Evolutionary conservation across 64 coral and sea anemone genomes (phyloP), one percentile per base, ranked within the genome.

Genomic region (Catalaphyllia jardinei): DNA sequence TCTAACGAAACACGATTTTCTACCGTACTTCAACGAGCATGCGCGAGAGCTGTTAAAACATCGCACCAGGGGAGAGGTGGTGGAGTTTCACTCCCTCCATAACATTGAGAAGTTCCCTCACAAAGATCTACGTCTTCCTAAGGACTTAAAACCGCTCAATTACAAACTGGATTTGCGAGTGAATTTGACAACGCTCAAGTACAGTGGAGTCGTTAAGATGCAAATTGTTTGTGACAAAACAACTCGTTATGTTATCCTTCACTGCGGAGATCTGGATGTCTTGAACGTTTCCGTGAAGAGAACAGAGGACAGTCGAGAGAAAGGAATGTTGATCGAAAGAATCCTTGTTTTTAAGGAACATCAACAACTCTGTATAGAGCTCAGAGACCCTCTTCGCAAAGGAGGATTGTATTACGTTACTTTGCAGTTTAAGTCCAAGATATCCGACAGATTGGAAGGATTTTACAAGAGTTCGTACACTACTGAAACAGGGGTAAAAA

Each of bases 401-500:
- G 89, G 73, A 72, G 71, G 31, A 75, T 15, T 77, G 22, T 91
- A 91, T 61, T 63, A 30, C 29, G 33, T 91, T 13, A 91, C 42
- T 31, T 31, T 91, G 31, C 30, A 63, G 16, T 91, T 76, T 29
- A 91, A 50, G 75, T 73, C 73, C 42, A 73, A 67, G 86, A 92
- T 92, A 42, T 92, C 83, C 15, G 62, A 80, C 50, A 92, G 75
- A 55, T 71, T 92, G 19, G 90, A 87, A 54, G 90, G 90, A 80
- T 77, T 92, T 14, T 92, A 92, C 50, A 92, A 78, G 46, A 92
- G 83, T 62, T 87, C 49, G 67, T 92, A 87, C 51, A 72, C 75
- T 27, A 60, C 62, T n/a, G 76, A 65, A 78, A 20, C 52, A 1
- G 83, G 75, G 6, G 78, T 49, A 59, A 71, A 71, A 79, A 92